These are phyloP conservation scores for Perognathus longimembris DNA, from an alignment of 2,113 vertebrate species.

Conservation along the genomic window DNA sequence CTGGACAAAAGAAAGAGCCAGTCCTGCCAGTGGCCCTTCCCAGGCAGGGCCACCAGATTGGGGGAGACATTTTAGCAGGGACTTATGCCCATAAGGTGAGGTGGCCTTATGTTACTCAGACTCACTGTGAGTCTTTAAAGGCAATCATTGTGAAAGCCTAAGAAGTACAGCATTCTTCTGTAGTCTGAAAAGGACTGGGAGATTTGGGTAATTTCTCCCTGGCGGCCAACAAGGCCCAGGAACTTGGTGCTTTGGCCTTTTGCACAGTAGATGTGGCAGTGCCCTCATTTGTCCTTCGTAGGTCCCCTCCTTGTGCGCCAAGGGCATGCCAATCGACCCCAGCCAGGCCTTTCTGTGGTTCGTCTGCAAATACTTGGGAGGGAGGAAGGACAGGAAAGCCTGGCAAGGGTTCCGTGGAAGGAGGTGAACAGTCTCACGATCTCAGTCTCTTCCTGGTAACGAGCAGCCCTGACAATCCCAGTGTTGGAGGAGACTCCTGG, in stretches of 20 bases:
- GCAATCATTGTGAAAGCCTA: not conserved
- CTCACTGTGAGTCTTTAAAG: not conserved
- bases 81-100: not conserved
- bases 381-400: rapidly evolving
- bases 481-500: not conserved
- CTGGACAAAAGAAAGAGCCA: slow-evolving; percentile 76
- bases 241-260: not conserved
- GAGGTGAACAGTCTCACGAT: too few relatives aligned
- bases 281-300: not conserved
- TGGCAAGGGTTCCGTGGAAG: not conserved
- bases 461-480: too few relatives aligned
- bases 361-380: not conserved
- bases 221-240: not conserved
- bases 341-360: not conserved
- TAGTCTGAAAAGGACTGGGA: not conserved
- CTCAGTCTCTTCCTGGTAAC: too few relatives aligned
- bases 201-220: not conserved
- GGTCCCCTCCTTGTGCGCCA: not conserved
- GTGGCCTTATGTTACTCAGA: not conserved
- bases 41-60: slow-evolving; percentile 20
- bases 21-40: slow-evolving; percentile 70
- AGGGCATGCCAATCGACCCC: not conserved
- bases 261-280: not conserved
- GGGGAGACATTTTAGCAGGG: not conserved
- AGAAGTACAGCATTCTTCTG: not conserved